A percentile compares a stretch with the other conserved stretches of the same genome.
phyloP scores from a whole-genome alignment of 1,140 invertebrate species.

The Geopemphigus sp. region DNA sequence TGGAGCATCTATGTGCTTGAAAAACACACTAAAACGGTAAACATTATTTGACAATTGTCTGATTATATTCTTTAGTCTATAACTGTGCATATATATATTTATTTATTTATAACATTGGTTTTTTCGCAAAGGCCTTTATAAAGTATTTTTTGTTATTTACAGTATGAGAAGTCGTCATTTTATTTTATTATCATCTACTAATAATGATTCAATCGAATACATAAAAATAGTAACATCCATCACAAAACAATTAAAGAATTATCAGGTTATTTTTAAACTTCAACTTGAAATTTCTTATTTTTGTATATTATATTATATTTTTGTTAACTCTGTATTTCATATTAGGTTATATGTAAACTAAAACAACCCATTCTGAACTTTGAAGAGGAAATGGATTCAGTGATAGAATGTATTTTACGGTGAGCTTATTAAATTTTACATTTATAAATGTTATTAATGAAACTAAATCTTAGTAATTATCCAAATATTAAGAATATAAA shows the following conservation, averaged over 20 bases:
- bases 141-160: not conserved
- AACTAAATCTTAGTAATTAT: no score
- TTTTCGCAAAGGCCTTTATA: no score
- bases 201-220: conserved; percentile 34
- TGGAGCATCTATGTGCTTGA: conserved; percentile 15
- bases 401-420: not conserved
- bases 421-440: not conserved
- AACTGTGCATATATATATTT: not conserved
- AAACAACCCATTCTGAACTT: conserved; percentile 9
- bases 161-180: conserved; percentile 47
- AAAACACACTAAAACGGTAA: conserved; percentile 47
- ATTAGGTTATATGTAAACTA: conserved; percentile 41
- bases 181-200: conserved; percentile 21
- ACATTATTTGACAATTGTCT: not conserved
- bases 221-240: conserved; percentile 43
- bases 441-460: not conserved
- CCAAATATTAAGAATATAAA: no score
- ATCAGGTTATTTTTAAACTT: conserved; percentile 12
- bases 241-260: conserved; percentile 45
- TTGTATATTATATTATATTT: no score
- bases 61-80: not conserved
- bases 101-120: not conserved
- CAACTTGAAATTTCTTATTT: not conserved
- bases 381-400: conserved; percentile 16
- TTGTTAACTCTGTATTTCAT: not conserved